Conservation (phyloP, 2,113 vertebrate species). For the Dicrurus megarhynchus region DNA sequence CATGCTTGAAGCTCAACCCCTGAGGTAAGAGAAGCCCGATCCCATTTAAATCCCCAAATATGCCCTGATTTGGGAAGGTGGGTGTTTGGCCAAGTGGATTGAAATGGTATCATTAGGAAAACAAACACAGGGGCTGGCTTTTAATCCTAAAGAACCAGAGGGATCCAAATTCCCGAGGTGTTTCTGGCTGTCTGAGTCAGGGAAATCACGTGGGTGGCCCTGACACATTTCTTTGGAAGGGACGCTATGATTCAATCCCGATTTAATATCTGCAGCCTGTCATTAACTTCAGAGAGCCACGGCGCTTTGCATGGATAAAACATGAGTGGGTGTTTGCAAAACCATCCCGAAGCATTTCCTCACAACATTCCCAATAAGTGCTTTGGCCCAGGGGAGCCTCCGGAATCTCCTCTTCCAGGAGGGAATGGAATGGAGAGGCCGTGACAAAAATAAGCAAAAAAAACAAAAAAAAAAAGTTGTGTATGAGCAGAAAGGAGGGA, state of each 20-base stretch:
- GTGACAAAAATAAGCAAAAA: neutral
- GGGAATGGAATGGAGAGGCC: neutral
- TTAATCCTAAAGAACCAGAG: neutral
- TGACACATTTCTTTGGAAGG: neutral
- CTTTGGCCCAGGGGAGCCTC: neutral
- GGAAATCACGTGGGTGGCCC: neutral
- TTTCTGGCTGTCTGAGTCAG: neutral
- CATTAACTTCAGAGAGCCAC: conserved; percentile 18
- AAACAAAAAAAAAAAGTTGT: neutral
- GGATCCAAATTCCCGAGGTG: neutral
- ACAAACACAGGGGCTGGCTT: neutral
- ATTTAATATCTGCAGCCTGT: neutral
- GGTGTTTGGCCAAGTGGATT: neutral
- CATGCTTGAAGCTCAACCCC: neutral
- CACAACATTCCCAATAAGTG: neutral
- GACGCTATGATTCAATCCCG: conserved; percentile 42
- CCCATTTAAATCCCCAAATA: neutral
- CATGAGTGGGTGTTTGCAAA: conserved; percentile 20
- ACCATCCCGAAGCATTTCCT: neutral
- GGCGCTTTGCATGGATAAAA: conserved; percentile 6
- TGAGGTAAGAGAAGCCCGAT: neutral
- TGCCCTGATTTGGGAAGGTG: neutral
- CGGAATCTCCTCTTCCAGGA: neutral
- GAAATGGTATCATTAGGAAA: neutral
- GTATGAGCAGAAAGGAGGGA: neutral